Base-by-base conservation (phyloP, 2,113 vertebrate genomes). In the Xiphophorus couchianus region DNA sequence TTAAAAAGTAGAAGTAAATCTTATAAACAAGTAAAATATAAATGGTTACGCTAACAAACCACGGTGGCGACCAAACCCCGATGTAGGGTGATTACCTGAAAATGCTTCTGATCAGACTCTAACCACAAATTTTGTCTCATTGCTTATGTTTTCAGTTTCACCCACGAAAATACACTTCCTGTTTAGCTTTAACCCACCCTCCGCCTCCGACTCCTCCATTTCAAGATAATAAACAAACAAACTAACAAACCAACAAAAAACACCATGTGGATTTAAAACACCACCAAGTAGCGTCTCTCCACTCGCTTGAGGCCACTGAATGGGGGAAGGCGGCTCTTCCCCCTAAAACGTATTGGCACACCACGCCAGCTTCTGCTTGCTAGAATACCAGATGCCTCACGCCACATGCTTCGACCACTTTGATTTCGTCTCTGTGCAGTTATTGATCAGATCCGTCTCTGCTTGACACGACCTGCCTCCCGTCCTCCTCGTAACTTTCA, bases 341-440 rank as follows among this genome's bases (percentile, higher is more conserved):
- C 78, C 83, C 66, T 80, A 27, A 37, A 80, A 84, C 80, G 81
- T 77, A 73, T 78, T 90, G 89, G 91, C 90, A 90, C 65, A 90
- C 89, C 65, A 70, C 11, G 61, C 73, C 75, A 78, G 90, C 87
- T 90, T 90, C 88, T 93, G 89, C 89, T 91, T 89, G 80, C 85
- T 85, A 74, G 88, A 88, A 90, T 91, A 88, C 86, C 88, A 91
- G 89, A 90, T 90, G 89, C 85, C 90, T 90, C 90, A 76, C 84
- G 73, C 91, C 91, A 91, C 90, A 90, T 91, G 93, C 91, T 89
- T 87, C 87, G 84, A 76, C 88, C 89, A 89, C 92, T 93, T 93
- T 93, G 88, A 93, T 93, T 91, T 89, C 82, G 82, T 93, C 87
- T 88, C 83, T 3, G 86, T 92, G 91, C 92, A 92, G 91, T 92